Base-by-base conservation (phyloP, 2,888 invertebrate genomes). In the Philonicus albiceps region DNA sequence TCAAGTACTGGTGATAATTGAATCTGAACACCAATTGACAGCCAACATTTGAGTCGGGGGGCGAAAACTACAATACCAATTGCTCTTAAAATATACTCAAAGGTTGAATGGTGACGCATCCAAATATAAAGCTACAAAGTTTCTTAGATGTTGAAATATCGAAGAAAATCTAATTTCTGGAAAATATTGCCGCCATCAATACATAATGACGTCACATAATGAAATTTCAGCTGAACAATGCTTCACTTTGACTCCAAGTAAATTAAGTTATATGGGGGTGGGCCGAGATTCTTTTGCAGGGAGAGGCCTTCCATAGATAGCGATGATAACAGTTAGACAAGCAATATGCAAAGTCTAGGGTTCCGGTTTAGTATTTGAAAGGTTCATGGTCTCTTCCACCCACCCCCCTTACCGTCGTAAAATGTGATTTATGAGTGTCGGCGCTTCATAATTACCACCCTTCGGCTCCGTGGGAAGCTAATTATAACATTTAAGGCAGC, bases 201-300 rank as follows among this genome's bases (percentile, higher is more conserved):
- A 89, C 89, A 88, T 89, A 90, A 90, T 90, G 89, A 89, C 89
- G 89, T 90, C 89, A 90, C 88, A 88, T 90, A 90, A 90, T 89
- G 89, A 89, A 89, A 90, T 90, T 90, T 89, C 74, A 88, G 86
- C 88, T 31, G 89, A 89, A 89, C 89, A 89, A 89, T 89, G 88
- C 88, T 86, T 64, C 86, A 19, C 84, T 84, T 84, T 84, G 89
- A 89, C 89, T 89, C 89, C 89, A 88, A 87, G 86, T 87, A 89
- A 89, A 89, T 89, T 89, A 88, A 89, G 88, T 89, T 89, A 89
- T 81, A 85, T 40, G 75, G 75, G 87, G 64, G 64, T 19, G 22
- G 53, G 64, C 64, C 22, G 53, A 40, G 86, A 86, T 86, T 86
- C 86, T 86, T 78, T 86, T 86, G 64, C 76, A 76, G 53, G 76